These are phyloP conservation scores for Amiota minor DNA, from an alignment of 2,888 invertebrate genomes.

Conservation along the genomic window DNA sequence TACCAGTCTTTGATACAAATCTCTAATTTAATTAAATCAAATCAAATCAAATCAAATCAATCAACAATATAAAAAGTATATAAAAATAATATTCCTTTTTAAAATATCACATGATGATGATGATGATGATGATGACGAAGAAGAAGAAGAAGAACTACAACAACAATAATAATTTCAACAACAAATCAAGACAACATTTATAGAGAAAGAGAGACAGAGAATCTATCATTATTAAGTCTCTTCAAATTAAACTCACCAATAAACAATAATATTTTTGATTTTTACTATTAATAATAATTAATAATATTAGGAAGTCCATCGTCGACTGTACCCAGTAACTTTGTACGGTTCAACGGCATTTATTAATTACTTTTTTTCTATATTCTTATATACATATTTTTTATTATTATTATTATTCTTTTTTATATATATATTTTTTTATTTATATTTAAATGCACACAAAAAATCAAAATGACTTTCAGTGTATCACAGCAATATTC, in stretches of 20 bases:
- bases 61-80: neutral
- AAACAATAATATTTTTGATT: too few relatives aligned
- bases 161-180: constrained; percentile 3
- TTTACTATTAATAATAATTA: too few relatives aligned
- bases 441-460: neutral
- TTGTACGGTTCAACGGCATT: constrained; percentile 16
- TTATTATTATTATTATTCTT: neutral
- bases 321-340: neutral
- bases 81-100: too few relatives aligned
- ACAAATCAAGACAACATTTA: neutral
- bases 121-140: neutral
- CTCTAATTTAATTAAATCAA: constrained; percentile 2
- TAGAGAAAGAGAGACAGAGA: neutral
- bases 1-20: constrained; percentile 59
- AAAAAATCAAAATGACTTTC: neutral
- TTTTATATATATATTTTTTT: constrained; percentile 1
- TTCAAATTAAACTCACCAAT: too few relatives aligned
- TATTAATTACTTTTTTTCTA: neutral
- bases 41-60: neutral
- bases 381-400: neutral
- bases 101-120: too few relatives aligned
- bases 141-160: constrained; percentile 9
- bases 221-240: too few relatives aligned
- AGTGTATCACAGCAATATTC: neutral
- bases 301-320: too few relatives aligned